These are phyloP conservation scores for Anniella stebbinsi DNA, from an alignment of 2,797 vertebrate species.

Conservation along the genomic window DNA sequence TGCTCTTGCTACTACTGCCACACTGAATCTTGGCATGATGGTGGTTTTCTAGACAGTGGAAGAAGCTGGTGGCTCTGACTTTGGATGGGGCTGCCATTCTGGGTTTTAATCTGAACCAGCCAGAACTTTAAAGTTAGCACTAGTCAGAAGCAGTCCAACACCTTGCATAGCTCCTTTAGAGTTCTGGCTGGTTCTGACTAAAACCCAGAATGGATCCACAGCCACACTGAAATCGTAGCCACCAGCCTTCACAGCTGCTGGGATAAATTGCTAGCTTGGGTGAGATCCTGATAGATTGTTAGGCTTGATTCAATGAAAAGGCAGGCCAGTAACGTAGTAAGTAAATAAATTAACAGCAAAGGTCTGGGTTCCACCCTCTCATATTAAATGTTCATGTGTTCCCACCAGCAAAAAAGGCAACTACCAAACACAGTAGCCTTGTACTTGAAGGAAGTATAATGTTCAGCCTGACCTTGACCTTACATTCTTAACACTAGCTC, in stretches of 20 bases:
- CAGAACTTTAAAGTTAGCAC: no score
- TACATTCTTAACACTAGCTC: slow-evolving; percentile 63
- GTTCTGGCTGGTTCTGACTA: no score
- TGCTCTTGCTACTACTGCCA: background rate
- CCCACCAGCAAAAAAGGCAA: slow-evolving; percentile 23
- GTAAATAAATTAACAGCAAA: background rate
- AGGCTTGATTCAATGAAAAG: background rate
- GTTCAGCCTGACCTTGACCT: slow-evolving; percentile 62
- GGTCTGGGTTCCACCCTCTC: background rate
- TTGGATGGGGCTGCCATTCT: no score
- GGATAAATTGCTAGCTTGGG: background rate
- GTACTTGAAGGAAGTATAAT: slow-evolving; percentile 58
- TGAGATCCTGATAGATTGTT: slow-evolving; percentile 29
- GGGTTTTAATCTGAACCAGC: no score
- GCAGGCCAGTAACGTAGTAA: background rate
- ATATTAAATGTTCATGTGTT: slow-evolving; percentile 12
- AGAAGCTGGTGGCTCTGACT: no score
- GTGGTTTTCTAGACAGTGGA: background rate
- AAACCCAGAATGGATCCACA: no score
- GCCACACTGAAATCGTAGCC: no score
- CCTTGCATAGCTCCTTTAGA: no score
- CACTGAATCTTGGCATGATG: background rate
- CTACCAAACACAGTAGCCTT: slow-evolving; percentile 54
- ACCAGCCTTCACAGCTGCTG: no score
- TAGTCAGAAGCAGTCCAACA: no score